Percentiles rank a stretch among this genome's conserved stretches.
These are phyloP conservation scores for Drosophila falleni DNA, from an alignment of 2,888 invertebrate species.

Conservation along the genomic window DNA sequence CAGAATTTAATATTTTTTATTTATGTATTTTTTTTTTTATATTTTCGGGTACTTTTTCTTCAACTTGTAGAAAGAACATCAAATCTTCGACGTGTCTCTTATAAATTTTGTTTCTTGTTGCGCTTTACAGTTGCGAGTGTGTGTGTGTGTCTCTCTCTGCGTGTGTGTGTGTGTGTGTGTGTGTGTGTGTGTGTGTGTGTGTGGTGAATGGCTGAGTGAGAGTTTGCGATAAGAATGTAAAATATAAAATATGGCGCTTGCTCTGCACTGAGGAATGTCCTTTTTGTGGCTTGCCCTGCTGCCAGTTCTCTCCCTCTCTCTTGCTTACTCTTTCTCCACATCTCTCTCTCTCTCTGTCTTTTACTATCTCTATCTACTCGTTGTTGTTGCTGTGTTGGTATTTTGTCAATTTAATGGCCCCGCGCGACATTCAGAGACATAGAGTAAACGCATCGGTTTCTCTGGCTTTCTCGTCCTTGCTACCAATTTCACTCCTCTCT, in stretches of 20 bases:
- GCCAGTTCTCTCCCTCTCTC: slow-evolving; percentile 5
- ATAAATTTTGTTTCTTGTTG: slow-evolving; percentile 6
- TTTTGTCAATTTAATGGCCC: slow-evolving; percentile 80
- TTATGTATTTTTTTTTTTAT: too few species aligned
- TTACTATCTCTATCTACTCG: slow-evolving; percentile 52
- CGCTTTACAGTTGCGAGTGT: slow-evolving; percentile 4
- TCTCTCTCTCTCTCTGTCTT: slow-evolving; percentile 5
- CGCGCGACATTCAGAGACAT: slow-evolving; percentile 53
- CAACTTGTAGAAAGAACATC: neutral
- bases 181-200: slow-evolving; percentile 33
- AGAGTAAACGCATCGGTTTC: slow-evolving; percentile 45
- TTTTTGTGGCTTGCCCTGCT: slow-evolving; percentile 75
- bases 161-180: slow-evolving; percentile 23
- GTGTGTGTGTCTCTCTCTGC: slow-evolving; percentile 7
- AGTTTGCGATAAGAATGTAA: slow-evolving; percentile 85
- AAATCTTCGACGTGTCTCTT: neutral
- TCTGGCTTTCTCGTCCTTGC: slow-evolving; percentile 29
- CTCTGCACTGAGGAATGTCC: slow-evolving; percentile 84
- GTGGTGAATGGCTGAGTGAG: slow-evolving; percentile 77
- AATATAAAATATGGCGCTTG: slow-evolving; percentile 84
- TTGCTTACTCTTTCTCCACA: slow-evolving; percentile 12
- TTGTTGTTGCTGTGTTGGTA: slow-evolving; percentile 65
- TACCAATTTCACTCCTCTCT: neutral
- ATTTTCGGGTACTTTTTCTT: neutral
- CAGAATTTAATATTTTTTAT: too few species aligned